Percentiles rank a stretch among this genome's conserved stretches.
Conservation (phyloP, 2,113 vertebrate species). For the Sinocyclocheilus maitianheensis region DNA sequence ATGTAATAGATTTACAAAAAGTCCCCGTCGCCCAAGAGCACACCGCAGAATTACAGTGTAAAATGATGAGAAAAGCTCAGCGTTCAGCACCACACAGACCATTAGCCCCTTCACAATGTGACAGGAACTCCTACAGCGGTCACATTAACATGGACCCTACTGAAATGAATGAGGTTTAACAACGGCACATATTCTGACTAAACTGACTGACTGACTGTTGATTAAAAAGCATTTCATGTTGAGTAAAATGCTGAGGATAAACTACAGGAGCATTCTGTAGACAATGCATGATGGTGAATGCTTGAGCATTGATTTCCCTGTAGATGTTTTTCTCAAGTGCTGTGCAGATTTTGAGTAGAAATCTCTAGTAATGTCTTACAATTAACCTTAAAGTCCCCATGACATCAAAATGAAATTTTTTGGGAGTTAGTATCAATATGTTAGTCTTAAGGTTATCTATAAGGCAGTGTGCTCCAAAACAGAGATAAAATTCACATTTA, state of each 20-base stretch:
- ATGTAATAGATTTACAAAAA: constrained; percentile 40
- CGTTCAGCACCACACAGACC: not conserved
- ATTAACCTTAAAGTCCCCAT: not conserved
- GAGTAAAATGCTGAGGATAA: not conserved
- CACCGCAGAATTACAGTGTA: constrained; percentile 27
- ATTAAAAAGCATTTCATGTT: constrained; percentile 43
- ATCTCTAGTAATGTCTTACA: not conserved
- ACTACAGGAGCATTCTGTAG: no score
- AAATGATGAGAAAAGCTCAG: not conserved
- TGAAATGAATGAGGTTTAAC: constrained; percentile 25
- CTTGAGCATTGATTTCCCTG: not conserved
- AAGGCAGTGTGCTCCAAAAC: no score
- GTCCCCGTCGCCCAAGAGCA: constrained; percentile 14
- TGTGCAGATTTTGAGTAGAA: not conserved
- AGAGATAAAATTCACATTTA: no score
- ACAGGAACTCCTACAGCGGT: not conserved
- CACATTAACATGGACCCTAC: not conserved
- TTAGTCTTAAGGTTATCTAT: no score
- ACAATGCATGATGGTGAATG: no score
- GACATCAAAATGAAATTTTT: no score
- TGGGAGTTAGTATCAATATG: no score
- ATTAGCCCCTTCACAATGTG: constrained; percentile 7
- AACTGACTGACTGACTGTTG: not conserved
- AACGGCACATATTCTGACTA: not conserved
- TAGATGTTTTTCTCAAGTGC: not conserved